Percentiles rank a stretch among this genome's conserved stretches.
Evolutionary conservation across 2,888 invertebrate genomes (phyloP).

Genomic region (Cacoxenus indagator): DNA sequence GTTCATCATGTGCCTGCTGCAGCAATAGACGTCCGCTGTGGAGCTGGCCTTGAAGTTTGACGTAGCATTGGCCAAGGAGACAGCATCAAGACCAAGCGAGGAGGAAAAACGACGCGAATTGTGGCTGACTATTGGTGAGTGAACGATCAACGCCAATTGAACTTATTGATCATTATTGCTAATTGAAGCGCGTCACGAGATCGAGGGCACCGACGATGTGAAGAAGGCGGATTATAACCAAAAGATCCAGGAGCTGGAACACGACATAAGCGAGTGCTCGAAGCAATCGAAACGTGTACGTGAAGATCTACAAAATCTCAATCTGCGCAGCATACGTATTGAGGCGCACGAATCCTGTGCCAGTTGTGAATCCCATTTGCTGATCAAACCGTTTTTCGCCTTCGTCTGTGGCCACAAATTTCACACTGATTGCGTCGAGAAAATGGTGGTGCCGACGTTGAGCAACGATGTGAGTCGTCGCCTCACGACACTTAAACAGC

Average conservation of each 20-base stretch:
- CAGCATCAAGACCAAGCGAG: constrained; percentile 83
- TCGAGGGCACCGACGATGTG: constrained; percentile 91
- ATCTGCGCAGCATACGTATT: constrained; percentile 85
- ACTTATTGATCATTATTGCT: not conserved
- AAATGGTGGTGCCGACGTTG: constrained; percentile 75
- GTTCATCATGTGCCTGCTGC: constrained; percentile 87
- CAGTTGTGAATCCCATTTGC: constrained; percentile 84
- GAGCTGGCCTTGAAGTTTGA: constrained; percentile 88
- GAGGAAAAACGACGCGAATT: constrained; percentile 84
- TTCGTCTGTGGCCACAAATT: constrained; percentile 97
- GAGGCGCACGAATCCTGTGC: constrained; percentile 85
- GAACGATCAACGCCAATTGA: not conserved
- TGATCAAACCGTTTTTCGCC: constrained; percentile 91
- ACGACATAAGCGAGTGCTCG: constrained; percentile 96
- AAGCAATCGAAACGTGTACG: constrained; percentile 90
- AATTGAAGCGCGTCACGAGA: constrained; percentile 89
- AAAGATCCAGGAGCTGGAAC: constrained; percentile 91
- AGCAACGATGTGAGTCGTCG: constrained; percentile 65
- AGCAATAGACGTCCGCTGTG: constrained; percentile 93
- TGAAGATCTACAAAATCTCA: constrained; percentile 86
- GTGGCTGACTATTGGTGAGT: constrained; percentile 91
- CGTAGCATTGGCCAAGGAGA: constrained; percentile 85
- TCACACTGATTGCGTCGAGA: constrained; percentile 91
- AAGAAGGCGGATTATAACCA: constrained; percentile 93
- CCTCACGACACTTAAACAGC: constrained; percentile 61